Evolutionary conservation across 2,113 vertebrate genomes (phyloP), one percentile per base, ranked within the genome.

Genomic region (Lethenteron camtschaticum): DNA sequence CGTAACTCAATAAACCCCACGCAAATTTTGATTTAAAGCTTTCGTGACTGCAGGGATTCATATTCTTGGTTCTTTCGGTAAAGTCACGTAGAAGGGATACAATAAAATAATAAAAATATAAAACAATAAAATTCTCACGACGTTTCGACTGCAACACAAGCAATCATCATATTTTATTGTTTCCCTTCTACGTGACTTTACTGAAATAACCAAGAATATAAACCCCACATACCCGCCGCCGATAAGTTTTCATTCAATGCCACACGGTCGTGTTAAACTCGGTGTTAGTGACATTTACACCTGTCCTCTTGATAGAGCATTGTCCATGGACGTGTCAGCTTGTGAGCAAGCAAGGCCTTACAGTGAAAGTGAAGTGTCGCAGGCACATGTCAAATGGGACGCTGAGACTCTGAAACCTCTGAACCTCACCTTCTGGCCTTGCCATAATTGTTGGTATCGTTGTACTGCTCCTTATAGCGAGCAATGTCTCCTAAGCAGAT

Each of bases 401-500:
- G 55, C 10, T 11, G 3, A 56, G 14, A 14, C 55, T 59, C 14
- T 11, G 18, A 16, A 57, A 12, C 66, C 57, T 7, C 10, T 57
- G 58, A 57, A 69, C 68, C 12, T 20, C 81, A 99, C 94, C 90
- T 99, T 81, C 92, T 91, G 6, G 94, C 92, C 76, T 95, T 99
- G 11, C 94, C 94, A 1, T 92, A 99, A 84, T 99, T 96, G 1
- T 87, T 80, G 0, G 90, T 89, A 73, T 96, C 89, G 1, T 83
- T 88, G n/a, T 90, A 87, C 80, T 99, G 94, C 6, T 99, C 92
- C 68, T 89, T 76, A 80, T 99, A 99, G 9, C 94, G 82, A 76
- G 92, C 88, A 9, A 99, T 89, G 78, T 99, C 94, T 69, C 94
- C 94, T 73, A 87, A 92, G 75, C 94, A 96, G 71, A 99, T 99